A percentile compares a stretch with the other conserved stretches of the same genome.
These are phyloP conservation scores for Dipodomys merriami DNA, from an alignment of 2,113 vertebrate species.

Conservation along the genomic window DNA sequence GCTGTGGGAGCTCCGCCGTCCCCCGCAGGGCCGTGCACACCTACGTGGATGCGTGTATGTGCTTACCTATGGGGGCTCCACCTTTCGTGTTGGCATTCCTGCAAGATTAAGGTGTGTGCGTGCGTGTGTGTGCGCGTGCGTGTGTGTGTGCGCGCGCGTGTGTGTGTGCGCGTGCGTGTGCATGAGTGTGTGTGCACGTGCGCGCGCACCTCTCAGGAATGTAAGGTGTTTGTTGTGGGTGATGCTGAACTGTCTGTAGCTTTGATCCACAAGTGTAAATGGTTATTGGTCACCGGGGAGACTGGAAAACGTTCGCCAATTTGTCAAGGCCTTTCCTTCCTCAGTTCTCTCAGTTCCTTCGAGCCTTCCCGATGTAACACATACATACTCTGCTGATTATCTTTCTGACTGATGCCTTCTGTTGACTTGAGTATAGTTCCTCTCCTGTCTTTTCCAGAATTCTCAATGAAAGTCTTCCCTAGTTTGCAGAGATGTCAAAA, in stretches of 20 bases:
- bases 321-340: constrained; percentile 45
- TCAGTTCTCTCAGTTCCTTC: not conserved
- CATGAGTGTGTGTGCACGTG: not conserved
- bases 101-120: not conserved
- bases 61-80: constrained; percentile 20
- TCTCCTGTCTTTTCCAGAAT: not conserved
- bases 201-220: not conserved
- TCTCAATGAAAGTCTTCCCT: not conserved
- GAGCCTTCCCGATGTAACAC: not conserved
- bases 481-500: constrained; percentile 20
- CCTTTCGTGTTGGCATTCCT: constrained; percentile 54
- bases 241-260: not conserved
- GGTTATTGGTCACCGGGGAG: not conserved
- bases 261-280: not conserved
- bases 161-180: not conserved
- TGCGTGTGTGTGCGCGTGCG: not conserved
- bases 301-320: not conserved
- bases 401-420: not conserved
- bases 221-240: not conserved
- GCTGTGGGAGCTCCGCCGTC: no score
- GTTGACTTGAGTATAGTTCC: constrained; percentile 53
- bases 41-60: no score
- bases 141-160: not conserved
- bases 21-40: no score
- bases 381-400: not conserved